Evolutionary conservation across 2,888 invertebrate genomes (phyloP).

Genomic region (Tetropium fuscum): DNA sequence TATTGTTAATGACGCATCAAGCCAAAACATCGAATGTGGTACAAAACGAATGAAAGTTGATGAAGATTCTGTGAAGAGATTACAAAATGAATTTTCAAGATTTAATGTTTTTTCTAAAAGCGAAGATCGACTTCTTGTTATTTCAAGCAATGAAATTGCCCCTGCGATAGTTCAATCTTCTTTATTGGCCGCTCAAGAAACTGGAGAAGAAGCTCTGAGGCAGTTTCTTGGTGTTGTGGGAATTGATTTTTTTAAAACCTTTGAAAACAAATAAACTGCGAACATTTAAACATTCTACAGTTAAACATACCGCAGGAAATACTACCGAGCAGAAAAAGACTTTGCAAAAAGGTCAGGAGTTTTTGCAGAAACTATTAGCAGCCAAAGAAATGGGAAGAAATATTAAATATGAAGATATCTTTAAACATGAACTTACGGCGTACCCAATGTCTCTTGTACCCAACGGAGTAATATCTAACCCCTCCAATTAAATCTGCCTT

Average conservation of each 20-base stretch:
- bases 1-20: background rate
- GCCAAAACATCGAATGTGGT: background rate
- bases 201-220: background rate
- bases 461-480: background rate
- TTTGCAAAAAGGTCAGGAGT: slow-evolving; percentile 1
- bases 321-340: background rate
- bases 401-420: background rate
- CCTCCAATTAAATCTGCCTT: slow-evolving; percentile 2
- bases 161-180: background rate
- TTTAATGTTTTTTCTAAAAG: slow-evolving; percentile 4
- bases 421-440: background rate
- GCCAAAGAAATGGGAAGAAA: background rate
- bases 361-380: background rate
- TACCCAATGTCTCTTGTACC: background rate
- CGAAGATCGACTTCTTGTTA: background rate
- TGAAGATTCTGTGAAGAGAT: background rate
- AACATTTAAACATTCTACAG: slow-evolving; percentile 1
- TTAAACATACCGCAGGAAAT: background rate
- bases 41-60: background rate
- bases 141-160: slow-evolving; percentile 1
- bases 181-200: background rate
- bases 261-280: slow-evolving; percentile 4
- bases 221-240: background rate
- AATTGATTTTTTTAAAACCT: slow-evolving; percentile 5
- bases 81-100: slow-evolving; percentile 4